Conservation (phyloP, 2,797 vertebrate species). For the Dipus sagitta region DNA sequence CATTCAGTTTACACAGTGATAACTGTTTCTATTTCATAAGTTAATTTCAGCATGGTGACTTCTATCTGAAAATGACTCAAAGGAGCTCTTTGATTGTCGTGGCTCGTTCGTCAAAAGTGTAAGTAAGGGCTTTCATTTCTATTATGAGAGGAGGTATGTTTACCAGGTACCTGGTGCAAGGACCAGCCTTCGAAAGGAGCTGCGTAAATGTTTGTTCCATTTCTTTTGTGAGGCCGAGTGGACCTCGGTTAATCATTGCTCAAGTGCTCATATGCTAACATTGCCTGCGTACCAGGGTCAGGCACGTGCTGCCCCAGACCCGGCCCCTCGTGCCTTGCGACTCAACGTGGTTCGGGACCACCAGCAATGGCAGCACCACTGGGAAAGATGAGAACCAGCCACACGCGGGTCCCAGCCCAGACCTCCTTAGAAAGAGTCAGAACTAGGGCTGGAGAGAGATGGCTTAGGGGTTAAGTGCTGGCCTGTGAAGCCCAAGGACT, state of each 20-base stretch:
- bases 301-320: neutral
- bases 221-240: neutral
- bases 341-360: neutral
- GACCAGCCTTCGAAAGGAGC: neutral
- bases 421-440: neutral
- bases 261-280: neutral
- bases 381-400: neutral
- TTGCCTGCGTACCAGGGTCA: neutral
- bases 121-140: neutral
- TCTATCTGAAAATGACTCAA: constrained; percentile 36
- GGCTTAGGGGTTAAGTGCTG: no score
- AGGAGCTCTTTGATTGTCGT: neutral
- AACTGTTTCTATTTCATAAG: neutral
- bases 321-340: neutral
- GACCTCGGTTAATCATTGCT: neutral
- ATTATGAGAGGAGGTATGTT: neutral
- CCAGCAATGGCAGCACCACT: neutral
- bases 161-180: neutral
- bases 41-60: constrained; percentile 39
- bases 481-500: no score
- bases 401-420: neutral
- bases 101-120: neutral
- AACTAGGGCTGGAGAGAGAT: neutral
- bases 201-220: neutral
- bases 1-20: neutral